These are phyloP conservation scores for Physeter macrocephalus DNA, from an alignment of 2,113 vertebrate genomes.

Conservation along the genomic window DNA sequence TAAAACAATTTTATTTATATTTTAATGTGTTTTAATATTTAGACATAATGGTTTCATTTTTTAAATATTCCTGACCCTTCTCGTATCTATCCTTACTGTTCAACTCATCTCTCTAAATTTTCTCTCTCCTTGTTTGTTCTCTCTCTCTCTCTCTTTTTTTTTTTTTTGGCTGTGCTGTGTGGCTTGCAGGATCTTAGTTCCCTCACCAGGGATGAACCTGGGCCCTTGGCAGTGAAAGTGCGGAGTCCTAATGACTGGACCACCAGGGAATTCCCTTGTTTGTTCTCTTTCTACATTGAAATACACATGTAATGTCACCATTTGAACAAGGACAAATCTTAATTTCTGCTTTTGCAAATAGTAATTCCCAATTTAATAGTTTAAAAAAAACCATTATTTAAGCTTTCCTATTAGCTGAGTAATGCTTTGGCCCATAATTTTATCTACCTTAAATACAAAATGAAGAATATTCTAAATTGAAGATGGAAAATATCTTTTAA, in stretches of 20 bases:
- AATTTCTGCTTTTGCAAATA: not conserved
- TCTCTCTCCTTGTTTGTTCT: not conserved
- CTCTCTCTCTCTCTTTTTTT: not conserved
- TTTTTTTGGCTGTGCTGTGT: no score
- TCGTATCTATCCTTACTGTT: not conserved
- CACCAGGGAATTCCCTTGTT: not conserved
- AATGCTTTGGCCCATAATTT: not conserved
- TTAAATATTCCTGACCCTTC: not conserved
- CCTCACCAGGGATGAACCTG: no score
- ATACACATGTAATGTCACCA: not conserved
- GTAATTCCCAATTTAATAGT: not conserved
- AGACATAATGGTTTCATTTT: not conserved
- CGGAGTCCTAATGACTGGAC: no score
- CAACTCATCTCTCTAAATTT: not conserved
- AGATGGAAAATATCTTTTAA: not conserved
- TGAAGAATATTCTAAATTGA: not conserved
- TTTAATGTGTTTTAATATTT: not conserved
- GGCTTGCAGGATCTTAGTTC: no score
- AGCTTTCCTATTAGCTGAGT: not conserved
- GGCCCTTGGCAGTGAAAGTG: no score
- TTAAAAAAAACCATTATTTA: not conserved
- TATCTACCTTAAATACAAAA: not conserved
- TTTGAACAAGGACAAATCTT: not conserved
- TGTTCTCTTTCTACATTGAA: not conserved
- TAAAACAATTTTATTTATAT: slow-evolving; percentile 29